phyloP scores from a whole-genome alignment of 2,113 vertebrate genomes.

The Phylloscopus trochiloides region DNA sequence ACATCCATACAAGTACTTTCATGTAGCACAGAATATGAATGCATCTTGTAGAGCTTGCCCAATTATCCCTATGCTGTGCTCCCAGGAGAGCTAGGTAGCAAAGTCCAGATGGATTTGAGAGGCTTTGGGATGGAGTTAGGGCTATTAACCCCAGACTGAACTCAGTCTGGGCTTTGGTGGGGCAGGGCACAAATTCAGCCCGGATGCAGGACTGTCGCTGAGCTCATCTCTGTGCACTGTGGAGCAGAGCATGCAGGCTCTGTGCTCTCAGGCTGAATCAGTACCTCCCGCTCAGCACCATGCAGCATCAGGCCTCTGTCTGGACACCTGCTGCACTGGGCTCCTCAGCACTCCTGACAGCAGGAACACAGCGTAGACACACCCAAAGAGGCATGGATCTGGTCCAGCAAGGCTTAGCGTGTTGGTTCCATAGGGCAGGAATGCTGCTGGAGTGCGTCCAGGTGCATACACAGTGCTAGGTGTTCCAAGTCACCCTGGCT shows the following conservation, averaged over 20 bases:
- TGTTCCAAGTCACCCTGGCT: not conserved
- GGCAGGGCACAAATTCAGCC: not conserved
- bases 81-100: not conserved
- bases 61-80: not conserved
- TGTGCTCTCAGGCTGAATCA: not conserved
- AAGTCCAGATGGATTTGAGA: not conserved
- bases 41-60: not conserved
- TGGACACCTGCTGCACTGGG: not conserved
- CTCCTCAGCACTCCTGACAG: not conserved
- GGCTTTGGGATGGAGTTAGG: not conserved
- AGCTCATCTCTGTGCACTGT: not conserved
- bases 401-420: not conserved
- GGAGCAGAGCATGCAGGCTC: not conserved
- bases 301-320: not conserved
- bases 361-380: rapidly evolving
- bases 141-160: not conserved
- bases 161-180: not conserved
- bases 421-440: rapidly evolving
- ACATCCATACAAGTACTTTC: not conserved
- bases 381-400: not conserved
- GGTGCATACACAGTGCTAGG: not conserved
- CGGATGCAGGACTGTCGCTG: not conserved
- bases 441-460: not conserved
- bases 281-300: not conserved
- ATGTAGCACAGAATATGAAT: not conserved